Evolutionary conservation across 1,140 invertebrate species (phyloP).

Genomic region (Drosophila saltans): DNA sequence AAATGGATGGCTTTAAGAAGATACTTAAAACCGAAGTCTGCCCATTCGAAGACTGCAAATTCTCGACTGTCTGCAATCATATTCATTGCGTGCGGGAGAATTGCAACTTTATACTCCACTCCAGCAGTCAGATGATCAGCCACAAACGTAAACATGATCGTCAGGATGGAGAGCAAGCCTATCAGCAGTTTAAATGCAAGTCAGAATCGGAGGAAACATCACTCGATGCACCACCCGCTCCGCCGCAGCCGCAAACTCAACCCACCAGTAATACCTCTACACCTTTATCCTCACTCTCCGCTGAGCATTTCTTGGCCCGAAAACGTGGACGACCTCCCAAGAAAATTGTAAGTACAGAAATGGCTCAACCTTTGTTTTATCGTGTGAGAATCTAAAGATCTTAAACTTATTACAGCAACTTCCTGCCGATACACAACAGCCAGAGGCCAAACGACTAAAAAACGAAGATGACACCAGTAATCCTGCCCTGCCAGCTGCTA

Average conservation of each 20-base stretch:
- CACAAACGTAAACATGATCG: conserved; percentile 99
- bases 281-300: conserved; percentile 73
- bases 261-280: conserved; percentile 55
- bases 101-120: conserved; percentile 97
- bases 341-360: conserved; percentile 70
- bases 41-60: conserved; percentile 93
- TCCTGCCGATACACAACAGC: conserved; percentile 54
- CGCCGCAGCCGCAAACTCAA: conserved; percentile 16
- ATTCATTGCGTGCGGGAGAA: conserved; percentile 98
- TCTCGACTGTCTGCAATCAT: conserved; percentile 97
- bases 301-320: conserved; percentile 76
- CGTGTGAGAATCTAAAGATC: neutral
- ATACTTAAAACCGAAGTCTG: conserved; percentile 99
- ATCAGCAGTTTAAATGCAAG: conserved; percentile 89
- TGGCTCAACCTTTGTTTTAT: no score
- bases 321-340: conserved; percentile 80
- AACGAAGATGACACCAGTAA: conserved; percentile 45
- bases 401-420: conserved; percentile 54
- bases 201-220: conserved; percentile 55
- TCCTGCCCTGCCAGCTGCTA: conserved; percentile 22
- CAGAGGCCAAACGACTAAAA: conserved; percentile 64
- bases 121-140: conserved; percentile 97
- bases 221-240: conserved; percentile 34
- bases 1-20: conserved; percentile 98
- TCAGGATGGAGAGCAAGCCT: conserved; percentile 93